Percentiles rank a stretch among this genome's conserved stretches.
Conservation (phyloP, 2,113 vertebrate species). For the Sprattus sprattus region DNA sequence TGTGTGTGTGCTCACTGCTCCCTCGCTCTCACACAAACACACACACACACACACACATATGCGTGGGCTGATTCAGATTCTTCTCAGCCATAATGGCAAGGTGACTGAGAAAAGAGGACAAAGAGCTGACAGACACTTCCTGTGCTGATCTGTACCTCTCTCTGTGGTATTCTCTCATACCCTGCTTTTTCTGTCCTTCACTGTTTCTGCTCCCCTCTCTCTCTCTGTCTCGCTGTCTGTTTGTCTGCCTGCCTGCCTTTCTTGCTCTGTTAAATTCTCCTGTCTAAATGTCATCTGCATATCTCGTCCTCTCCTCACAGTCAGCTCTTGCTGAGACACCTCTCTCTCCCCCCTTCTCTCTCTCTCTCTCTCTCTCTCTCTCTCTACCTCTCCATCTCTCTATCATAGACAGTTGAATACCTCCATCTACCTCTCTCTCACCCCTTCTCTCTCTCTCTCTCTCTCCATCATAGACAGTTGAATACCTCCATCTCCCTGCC, state of each 20-base stretch:
- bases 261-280: neutral
- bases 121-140: slow-evolving; percentile 28
- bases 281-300: slow-evolving; percentile 1
- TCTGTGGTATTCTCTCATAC: neutral
- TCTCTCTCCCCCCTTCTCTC: neutral
- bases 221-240: neutral
- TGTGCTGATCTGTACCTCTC: neutral
- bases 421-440: neutral
- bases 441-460: neutral
- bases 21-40: neutral
- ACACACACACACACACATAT: too few species aligned
- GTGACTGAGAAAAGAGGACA: slow-evolving; percentile 16
- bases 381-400: neutral
- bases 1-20: too few species aligned
- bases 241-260: neutral
- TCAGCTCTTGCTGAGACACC: neutral
- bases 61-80: slow-evolving; percentile 12
- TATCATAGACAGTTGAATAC: neutral
- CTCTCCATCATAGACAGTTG: neutral
- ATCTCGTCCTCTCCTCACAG: neutral
- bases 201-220: neutral
- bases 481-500: neutral
- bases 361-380: neutral
- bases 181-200: neutral
- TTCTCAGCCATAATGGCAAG: slow-evolving; percentile 20